Percentiles rank a stretch among this genome's conserved stretches.
phyloP scores from a whole-genome alignment of 1,140 invertebrate genomes.

The Papilio machaon region DNA sequence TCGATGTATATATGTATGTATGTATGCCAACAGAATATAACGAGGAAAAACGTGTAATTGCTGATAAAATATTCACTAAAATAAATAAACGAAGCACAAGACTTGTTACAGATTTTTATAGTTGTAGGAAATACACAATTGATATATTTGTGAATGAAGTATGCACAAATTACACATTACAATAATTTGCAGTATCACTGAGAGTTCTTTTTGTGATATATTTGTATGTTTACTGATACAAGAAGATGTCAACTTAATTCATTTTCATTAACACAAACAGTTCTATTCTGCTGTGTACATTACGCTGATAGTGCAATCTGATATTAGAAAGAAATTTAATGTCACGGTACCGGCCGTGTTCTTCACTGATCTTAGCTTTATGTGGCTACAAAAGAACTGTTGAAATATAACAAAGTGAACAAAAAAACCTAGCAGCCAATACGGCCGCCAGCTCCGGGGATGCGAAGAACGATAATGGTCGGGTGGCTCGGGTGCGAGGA shows the following conservation, averaged over 20 bases:
- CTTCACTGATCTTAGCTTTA: neutral
- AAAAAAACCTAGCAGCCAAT: slow-evolving; percentile 41
- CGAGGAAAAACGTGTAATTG: neutral
- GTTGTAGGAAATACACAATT: neutral
- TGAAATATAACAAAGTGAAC: slow-evolving; percentile 32
- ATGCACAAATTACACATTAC: neutral
- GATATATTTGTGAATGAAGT: too few relatives aligned
- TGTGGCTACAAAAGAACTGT: slow-evolving; percentile 15
- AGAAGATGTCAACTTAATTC: neutral
- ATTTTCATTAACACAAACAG: too few relatives aligned
- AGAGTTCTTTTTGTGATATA: neutral
- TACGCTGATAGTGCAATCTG: neutral
- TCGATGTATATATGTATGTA: neutral
- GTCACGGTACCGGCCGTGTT: neutral
- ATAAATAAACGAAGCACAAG: neutral
- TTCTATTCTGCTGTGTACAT: neutral
- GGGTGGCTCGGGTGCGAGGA: slow-evolving; percentile 54
- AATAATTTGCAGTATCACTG: neutral
- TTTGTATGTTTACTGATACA: neutral
- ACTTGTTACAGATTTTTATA: neutral
- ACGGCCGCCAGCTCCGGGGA: slow-evolving; percentile 39
- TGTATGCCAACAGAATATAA: neutral
- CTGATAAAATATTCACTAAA: neutral
- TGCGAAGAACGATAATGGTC: slow-evolving; percentile 55
- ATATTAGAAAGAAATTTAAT: neutral